phyloP scores from a whole-genome alignment of 2,797 vertebrate species.

The Neosilurus hyrtlii region DNA sequence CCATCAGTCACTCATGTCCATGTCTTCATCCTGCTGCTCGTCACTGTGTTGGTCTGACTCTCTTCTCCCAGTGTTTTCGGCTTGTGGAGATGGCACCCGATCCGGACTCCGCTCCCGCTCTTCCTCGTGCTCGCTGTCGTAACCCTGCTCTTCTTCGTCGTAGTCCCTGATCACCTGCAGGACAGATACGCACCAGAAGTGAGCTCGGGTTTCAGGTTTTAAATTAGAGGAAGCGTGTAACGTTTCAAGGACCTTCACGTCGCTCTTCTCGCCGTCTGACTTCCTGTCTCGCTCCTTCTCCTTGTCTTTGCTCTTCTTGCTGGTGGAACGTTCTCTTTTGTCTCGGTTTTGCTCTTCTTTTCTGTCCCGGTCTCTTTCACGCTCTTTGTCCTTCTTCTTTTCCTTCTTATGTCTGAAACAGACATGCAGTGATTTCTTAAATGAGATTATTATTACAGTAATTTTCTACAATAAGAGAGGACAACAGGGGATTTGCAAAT shows the following conservation, averaged over 20 bases:
- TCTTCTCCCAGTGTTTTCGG: constrained; percentile 68
- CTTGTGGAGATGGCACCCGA: constrained; percentile 74
- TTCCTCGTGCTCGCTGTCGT: constrained; percentile 89
- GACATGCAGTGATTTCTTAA: too few species aligned
- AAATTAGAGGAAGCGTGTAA: background rate
- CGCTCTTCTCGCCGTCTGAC: constrained; percentile 90
- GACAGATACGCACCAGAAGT: background rate
- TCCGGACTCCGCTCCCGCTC: constrained; percentile 75
- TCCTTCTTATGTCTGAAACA: constrained; percentile 87
- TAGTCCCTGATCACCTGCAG: constrained; percentile 95
- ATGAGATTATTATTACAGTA: too few species aligned
- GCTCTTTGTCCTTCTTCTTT: constrained; percentile 98
- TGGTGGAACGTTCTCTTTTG: constrained; percentile 86
- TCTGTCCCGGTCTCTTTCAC: constrained; percentile 85
- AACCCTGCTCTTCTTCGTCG: constrained; percentile 96
- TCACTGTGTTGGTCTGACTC: constrained; percentile 90
- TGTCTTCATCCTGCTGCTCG: constrained; percentile 94
- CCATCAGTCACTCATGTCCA: constrained; percentile 96
- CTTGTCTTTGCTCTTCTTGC: constrained; percentile 94
- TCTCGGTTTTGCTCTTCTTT: constrained; percentile 84
- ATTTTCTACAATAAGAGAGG: background rate
- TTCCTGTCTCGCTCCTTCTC: constrained; percentile 85
- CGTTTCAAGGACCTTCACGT: constrained; percentile 80
- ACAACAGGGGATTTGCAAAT: background rate
- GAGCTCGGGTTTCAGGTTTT: background rate